Evolutionary conservation across 2,888 invertebrate species (phyloP), one percentile per base, ranked within the genome.

Genomic region (Trimorus sp.): DNA sequence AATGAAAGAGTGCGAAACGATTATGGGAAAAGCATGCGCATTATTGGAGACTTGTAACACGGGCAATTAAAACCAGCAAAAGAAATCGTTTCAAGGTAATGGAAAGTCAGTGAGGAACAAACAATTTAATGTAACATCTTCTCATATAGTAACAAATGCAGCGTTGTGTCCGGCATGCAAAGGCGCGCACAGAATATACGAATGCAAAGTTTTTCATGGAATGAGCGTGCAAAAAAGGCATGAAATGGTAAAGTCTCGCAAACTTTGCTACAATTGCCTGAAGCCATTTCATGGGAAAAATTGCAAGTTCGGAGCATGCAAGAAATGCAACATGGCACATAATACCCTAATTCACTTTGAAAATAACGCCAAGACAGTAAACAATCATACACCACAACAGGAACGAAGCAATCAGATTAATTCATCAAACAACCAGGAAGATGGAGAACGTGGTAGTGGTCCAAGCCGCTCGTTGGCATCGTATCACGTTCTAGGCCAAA

Each of bases 281-380:
- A 66, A 42, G 7, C 66, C 66, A 7, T 66, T 42, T 42, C 66
- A 66, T 42, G 66, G 66, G 7, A 66, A 54, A 42, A 38, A 26
- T n/a, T 66, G 66, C 12, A 15, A 15, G 0, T 66, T 54, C 12
- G 66, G 66, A 40, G 7, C 16, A n/a, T 66, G 53, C 15, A 66
- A 66, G n/a, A 54, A 54, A 7, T 66, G 54, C 4, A 38, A 42
- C 7, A 36, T 40, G 2, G 6, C 26, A n/a, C 66, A 66, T 15
- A 53, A 38, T 48, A 65, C 65, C 15, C 53, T 51, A 8, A 7
- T 62, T 0, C 62, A 62, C 14, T 12, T 9, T 16, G n/a, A 42
- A 4, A 60, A 42, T 60, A 15, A 45, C 42, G 12, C 0, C 38
- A 38, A 38, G 3, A 7, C 9, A 5, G 38, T 7, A 7, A 48